Percentiles rank a stretch among this genome's conserved stretches.
phyloP scores from a whole-genome alignment of 2,113 vertebrate genomes.

The Pedetes capensis region DNA sequence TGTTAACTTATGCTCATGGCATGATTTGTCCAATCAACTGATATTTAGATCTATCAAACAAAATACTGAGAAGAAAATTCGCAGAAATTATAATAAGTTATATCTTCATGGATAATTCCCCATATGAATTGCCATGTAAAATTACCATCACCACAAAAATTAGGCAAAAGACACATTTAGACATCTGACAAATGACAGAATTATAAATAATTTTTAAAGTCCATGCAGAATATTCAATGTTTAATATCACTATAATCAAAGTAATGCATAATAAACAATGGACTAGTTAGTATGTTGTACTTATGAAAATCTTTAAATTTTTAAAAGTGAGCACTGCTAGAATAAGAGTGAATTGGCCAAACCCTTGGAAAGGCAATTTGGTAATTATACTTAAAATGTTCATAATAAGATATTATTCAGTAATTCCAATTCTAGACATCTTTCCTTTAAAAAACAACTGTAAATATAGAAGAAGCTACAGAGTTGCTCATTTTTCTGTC shows the following conservation, averaged over 20 bases:
- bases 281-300: background rate
- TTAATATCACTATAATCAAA: conserved; percentile 32
- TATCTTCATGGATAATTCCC: background rate
- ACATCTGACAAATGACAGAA: background rate
- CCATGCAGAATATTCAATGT: background rate
- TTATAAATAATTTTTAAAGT: conserved; percentile 23
- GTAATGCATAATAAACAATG: background rate
- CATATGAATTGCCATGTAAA: background rate
- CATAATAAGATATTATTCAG: background rate
- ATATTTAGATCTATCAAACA: background rate
- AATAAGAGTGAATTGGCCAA: background rate
- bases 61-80: conserved; percentile 27
- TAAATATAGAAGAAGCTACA: background rate
- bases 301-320: background rate
- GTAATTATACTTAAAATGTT: conserved; percentile 7
- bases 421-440: conserved; percentile 21
- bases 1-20: background rate
- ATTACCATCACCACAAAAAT: background rate
- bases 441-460: conserved; percentile 13
- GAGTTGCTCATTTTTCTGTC: background rate
- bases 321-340: background rate
- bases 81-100: background rate
- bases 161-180: background rate
- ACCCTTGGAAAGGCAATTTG: conserved; percentile 28
- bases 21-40: background rate